These are phyloP conservation scores for Scaptodrosophila lebanonensis DNA, from an alignment of 1,140 invertebrate species.

Conservation along the genomic window DNA sequence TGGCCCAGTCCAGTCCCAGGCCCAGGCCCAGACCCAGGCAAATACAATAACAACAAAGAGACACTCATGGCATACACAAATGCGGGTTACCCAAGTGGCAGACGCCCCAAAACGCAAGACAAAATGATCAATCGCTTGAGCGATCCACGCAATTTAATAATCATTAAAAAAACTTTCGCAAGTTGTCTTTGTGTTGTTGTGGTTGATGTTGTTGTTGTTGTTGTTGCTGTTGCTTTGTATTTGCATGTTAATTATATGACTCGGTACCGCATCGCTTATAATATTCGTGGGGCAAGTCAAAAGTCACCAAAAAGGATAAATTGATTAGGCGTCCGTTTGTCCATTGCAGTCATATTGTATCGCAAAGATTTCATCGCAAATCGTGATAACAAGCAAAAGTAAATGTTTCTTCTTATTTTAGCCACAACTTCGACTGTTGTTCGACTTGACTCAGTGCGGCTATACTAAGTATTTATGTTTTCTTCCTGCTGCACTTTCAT, in stretches of 20 bases:
- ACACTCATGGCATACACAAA: no score
- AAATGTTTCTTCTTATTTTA: background rate
- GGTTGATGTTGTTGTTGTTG: no score
- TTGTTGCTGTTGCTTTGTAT: no score
- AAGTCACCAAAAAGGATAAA: constrained; percentile 4
- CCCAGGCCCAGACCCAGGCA: no score
- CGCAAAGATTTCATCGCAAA: constrained; percentile 26
- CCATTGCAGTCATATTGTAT: constrained; percentile 22
- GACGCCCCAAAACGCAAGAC: background rate
- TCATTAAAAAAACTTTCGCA: constrained; percentile 3
- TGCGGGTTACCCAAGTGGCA: background rate
- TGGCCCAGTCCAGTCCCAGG: no score
- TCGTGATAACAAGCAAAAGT: constrained; percentile 16
- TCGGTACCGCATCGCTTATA: no score
- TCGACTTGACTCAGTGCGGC: no score
- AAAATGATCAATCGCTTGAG: background rate
- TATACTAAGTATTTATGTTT: constrained; percentile 1
- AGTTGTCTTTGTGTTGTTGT: background rate
- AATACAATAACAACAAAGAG: no score
- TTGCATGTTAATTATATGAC: no score
- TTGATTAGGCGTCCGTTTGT: background rate
- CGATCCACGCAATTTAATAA: background rate
- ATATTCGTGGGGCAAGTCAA: background rate
- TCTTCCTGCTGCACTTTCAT: constrained; percentile 49
- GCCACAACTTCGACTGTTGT: constrained; percentile 6